Evolutionary conservation across 2,797 vertebrate genomes (phyloP).

Genomic region (Otolemur crassicaudatus): DNA sequence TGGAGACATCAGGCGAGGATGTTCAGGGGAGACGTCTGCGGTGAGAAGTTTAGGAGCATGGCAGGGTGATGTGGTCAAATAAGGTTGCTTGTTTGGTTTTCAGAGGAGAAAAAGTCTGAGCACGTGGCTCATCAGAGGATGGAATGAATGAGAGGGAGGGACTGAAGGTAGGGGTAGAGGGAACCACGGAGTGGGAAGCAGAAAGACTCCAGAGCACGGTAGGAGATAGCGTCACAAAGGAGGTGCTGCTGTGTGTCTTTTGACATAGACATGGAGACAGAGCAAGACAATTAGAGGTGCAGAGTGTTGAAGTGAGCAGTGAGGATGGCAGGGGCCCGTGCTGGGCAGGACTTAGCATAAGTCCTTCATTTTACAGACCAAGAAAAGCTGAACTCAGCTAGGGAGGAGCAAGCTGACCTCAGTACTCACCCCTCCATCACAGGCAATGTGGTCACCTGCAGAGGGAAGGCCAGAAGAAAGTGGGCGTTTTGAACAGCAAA

Average conservation of each 20-base stretch:
- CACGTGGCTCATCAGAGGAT: not conserved
- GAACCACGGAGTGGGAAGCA: not conserved
- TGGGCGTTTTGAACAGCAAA: not conserved
- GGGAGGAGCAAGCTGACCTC: not conserved
- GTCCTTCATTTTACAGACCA: not conserved
- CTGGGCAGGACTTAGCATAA: not conserved
- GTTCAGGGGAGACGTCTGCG: not conserved
- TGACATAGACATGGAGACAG: not conserved
- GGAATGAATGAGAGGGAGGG: not conserved
- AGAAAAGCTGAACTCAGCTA: not conserved
- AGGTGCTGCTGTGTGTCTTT: rapidly evolving
- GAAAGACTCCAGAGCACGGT: not conserved
- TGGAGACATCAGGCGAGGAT: not conserved
- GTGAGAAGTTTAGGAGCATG: not conserved
- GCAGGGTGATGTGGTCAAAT: not conserved
- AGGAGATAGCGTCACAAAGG: not conserved
- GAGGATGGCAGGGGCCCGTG: not conserved
- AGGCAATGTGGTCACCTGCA: not conserved
- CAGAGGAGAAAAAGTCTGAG: not conserved
- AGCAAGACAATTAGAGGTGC: not conserved
- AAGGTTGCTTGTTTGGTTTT: not conserved
- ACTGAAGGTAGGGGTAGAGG: not conserved
- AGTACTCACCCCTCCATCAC: not conserved
- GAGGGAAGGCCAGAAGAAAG: not conserved
- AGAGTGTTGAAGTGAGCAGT: not conserved